Evolutionary conservation across 2,113 vertebrate genomes (phyloP).

Genomic region (Alosa alosa): DNA sequence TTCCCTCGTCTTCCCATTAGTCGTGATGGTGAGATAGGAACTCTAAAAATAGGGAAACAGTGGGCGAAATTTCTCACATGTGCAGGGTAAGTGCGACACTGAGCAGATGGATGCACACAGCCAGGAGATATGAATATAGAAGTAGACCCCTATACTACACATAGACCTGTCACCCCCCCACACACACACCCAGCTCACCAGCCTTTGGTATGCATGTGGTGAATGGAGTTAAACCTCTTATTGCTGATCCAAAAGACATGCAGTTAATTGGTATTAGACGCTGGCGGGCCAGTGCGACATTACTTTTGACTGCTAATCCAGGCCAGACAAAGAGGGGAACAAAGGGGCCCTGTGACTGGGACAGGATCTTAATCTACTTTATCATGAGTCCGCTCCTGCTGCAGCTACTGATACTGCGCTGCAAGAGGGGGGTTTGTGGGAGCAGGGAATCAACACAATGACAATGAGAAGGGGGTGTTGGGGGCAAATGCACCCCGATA

Average conservation of each 20-base stretch:
- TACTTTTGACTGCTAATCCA: constrained; percentile 49
- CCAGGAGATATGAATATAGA: not conserved
- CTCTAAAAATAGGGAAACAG: constrained; percentile 25
- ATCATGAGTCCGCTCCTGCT: constrained; percentile 20
- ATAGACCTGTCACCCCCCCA: not conserved
- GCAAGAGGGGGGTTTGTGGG: not conserved
- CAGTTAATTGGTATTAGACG: constrained; percentile 44
- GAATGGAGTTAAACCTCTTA: constrained; percentile 47
- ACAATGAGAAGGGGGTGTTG: not conserved
- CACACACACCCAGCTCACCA: not conserved
- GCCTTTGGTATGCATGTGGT: constrained; percentile 33
- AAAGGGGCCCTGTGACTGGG: constrained; percentile 31
- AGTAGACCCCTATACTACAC: not conserved
- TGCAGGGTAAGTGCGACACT: not conserved
- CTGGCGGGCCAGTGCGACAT: constrained; percentile 43
- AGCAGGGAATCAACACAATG: constrained; percentile 29
- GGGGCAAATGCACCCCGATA: not conserved
- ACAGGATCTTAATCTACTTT: constrained; percentile 42
- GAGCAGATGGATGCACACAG: not conserved
- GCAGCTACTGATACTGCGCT: constrained; percentile 22
- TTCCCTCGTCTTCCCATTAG: not conserved
- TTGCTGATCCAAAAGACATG: constrained; percentile 43
- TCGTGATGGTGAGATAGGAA: not conserved
- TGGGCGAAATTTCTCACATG: not conserved
- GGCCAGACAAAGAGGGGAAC: constrained; percentile 38